Evolutionary conservation across 2,113 vertebrate species (phyloP).

Genomic region (Meriones unguiculatus): DNA sequence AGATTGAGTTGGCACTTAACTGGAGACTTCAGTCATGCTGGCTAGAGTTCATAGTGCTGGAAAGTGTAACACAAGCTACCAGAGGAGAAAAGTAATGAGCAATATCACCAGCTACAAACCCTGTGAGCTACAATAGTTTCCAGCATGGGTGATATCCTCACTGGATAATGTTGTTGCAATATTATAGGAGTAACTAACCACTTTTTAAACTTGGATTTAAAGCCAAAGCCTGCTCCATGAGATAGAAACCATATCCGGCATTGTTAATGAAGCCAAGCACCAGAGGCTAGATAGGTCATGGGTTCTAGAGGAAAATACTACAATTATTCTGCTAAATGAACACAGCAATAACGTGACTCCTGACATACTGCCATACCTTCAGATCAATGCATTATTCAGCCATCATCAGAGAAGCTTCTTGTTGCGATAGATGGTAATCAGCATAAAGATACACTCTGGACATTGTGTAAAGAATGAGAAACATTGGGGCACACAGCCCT

Average conservation of each 20-base stretch:
- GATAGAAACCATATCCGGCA: background rate
- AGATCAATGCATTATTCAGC: background rate
- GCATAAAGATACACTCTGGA: background rate
- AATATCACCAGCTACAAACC: background rate
- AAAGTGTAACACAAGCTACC: background rate
- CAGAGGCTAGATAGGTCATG: background rate
- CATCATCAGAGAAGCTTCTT: background rate
- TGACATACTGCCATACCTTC: background rate
- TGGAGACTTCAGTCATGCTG: background rate
- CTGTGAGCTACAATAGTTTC: background rate
- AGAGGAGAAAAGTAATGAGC: background rate
- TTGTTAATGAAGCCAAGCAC: background rate
- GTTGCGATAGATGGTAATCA: background rate
- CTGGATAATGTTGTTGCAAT: background rate
- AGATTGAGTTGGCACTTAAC: background rate
- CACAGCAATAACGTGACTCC: background rate
- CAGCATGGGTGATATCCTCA: background rate
- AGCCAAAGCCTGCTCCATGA: background rate
- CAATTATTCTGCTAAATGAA: background rate
- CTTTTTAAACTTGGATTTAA: background rate
- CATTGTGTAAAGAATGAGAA: background rate
- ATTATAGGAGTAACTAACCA: background rate
- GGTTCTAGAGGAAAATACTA: background rate
- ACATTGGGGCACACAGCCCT: background rate
- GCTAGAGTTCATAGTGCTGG: background rate